phyloP scores from a whole-genome alignment of 2,888 invertebrate genomes.

The Drosophila aldrichi region DNA sequence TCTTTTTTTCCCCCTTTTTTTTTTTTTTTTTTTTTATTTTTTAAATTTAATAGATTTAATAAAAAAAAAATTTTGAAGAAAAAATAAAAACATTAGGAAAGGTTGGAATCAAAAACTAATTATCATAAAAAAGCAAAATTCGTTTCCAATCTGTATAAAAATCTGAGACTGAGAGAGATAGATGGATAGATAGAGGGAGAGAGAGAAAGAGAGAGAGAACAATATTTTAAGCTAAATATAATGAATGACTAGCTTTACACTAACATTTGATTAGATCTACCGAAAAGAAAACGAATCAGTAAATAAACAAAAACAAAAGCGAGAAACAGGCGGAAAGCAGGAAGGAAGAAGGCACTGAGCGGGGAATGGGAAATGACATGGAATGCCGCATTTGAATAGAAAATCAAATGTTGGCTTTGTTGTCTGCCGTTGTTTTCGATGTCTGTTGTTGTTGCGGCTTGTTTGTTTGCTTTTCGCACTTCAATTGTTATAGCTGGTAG shows the following conservation, averaged over 20 bases:
- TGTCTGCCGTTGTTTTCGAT: background rate
- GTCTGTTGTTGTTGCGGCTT: conserved; percentile 20
- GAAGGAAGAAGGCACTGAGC: conserved; percentile 10
- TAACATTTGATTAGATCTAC: conserved; percentile 29
- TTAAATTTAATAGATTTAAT: too few species aligned
- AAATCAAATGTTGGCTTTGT: conserved; percentile 47
- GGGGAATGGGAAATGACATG: conserved; percentile 17
- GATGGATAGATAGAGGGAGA: background rate
- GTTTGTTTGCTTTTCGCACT: conserved; percentile 59
- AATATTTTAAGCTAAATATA: conserved; percentile 22
- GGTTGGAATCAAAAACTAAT: too few species aligned
- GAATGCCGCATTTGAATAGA: conserved; percentile 46
- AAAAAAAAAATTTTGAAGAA: too few species aligned
- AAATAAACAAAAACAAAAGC: conserved; percentile 30
- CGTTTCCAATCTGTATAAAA: background rate
- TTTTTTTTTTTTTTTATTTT: too few species aligned
- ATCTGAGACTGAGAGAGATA: background rate
- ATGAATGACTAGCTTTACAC: conserved; percentile 9
- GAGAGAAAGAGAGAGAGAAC: background rate
- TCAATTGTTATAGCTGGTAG: conserved; percentile 36
- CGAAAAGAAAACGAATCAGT: conserved; percentile 20
- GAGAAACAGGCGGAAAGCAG: conserved; percentile 6
- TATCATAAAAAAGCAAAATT: background rate
- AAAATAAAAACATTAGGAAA: too few species aligned
- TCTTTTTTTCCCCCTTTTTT: too few species aligned